These are phyloP conservation scores for Choristoneura fumiferana DNA, from an alignment of 1,140 invertebrate species.

Conservation along the genomic window DNA sequence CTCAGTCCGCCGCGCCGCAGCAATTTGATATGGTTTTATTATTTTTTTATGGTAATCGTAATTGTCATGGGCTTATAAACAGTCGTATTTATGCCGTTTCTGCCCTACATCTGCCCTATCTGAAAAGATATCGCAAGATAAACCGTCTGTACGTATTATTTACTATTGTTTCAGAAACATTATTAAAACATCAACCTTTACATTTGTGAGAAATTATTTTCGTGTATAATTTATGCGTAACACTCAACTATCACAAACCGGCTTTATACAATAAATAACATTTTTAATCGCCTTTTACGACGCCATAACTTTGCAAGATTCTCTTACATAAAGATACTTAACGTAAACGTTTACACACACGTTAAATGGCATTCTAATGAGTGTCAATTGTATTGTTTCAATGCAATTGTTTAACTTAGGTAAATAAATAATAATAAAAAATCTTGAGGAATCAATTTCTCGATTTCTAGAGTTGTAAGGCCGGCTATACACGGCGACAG, in stretches of 20 bases:
- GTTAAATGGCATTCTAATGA: too few species aligned
- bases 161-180: background rate
- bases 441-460: background rate
- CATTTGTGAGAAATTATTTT: constrained; percentile 1
- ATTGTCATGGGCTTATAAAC: constrained; percentile 53
- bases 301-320: too few species aligned
- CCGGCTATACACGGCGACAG: constrained; percentile 56
- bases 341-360: too few species aligned
- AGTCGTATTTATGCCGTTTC: constrained; percentile 48
- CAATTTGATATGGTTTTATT: constrained; percentile 56
- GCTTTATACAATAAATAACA: too few species aligned
- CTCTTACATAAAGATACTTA: too few species aligned
- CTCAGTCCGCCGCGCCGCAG: constrained; percentile 21
- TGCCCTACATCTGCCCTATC: constrained; percentile 19
- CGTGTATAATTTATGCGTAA: too few species aligned
- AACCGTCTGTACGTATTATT: constrained; percentile 6
- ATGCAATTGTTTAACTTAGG: too few species aligned
- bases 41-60: constrained; percentile 65
- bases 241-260: too few species aligned
- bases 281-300: too few species aligned
- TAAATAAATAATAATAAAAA: too few species aligned
- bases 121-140: constrained; percentile 7
- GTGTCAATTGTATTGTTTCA: too few species aligned
- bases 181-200: constrained; percentile 14
- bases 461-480: constrained; percentile 38